Base-by-base conservation (phyloP, 2,113 vertebrate genomes). In the Chloebia gouldiae region DNA sequence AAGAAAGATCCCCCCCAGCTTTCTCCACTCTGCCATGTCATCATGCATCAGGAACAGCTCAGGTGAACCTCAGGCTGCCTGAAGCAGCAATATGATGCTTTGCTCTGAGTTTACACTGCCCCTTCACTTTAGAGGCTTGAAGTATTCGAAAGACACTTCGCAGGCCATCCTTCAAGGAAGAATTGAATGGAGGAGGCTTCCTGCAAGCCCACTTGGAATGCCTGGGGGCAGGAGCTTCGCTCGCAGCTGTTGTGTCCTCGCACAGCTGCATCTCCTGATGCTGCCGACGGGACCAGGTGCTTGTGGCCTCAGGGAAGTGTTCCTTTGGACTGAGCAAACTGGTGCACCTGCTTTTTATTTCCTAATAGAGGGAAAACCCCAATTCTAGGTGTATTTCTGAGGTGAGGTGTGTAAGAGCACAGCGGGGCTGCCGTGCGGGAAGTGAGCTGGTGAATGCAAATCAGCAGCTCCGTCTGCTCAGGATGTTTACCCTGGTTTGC, bases 371-470 rank as follows among this genome's bases (percentile, higher is more conserved):
- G 78, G 49, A 5, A 87, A 80, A 5, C n/a, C 65, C 61, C 13
- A 11, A 6, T 39, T 42, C 10, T 5, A 1, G 7, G 6, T 31
- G 6, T 15, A 3, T 39, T 61, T 39, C 54, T 13, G 15, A 2
- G 31, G 25, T 18, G 33, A 44, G 64, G 13, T 59, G 81, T 37
- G 47, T 54, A 51, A 27, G 66, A 27, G 8, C 42, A 53, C 22
- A 14, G 23, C 35, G 16, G 72, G 28, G 64, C 35, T 57, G 63
- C 79, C 1, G 1, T 71, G 57, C 0, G 40, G 85, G 90, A 83
- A 53, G 73, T 27, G 82, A 66, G 24, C 7, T 10, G 51, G 13
- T n/a, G 7, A 24, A 78, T 56, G 65, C 53, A 88, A 86, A 81
- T 51, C 21, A 23, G 66, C 18, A 42, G 39, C 45, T 90, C 1